Conservation (phyloP, 1,140 invertebrate genomes). For the Phocides pigmalion region DNA sequence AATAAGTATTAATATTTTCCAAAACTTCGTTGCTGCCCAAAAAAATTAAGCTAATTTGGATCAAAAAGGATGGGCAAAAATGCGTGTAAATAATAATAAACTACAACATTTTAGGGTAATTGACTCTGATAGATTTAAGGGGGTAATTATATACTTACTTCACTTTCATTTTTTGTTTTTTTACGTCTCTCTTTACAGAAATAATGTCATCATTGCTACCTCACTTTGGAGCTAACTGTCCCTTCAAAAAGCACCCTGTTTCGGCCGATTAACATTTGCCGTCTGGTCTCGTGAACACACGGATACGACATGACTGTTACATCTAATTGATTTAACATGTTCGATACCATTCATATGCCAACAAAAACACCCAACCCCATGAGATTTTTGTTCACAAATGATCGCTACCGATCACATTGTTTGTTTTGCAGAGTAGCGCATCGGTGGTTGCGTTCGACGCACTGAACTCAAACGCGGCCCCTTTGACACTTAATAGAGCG, state of each 20-base stretch:
- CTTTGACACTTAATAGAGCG: constrained; percentile 63
- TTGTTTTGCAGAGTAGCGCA: constrained; percentile 69
- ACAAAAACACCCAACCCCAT: constrained; percentile 53
- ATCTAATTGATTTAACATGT: constrained; percentile 69
- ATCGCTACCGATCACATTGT: constrained; percentile 56
- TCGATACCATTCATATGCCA: constrained; percentile 41
- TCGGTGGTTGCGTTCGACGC: constrained; percentile 47
- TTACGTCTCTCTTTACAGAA: not conserved
- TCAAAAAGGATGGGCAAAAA: no score
- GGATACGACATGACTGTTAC: constrained; percentile 21
- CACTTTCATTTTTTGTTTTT: not conserved
- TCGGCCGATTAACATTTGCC: not conserved
- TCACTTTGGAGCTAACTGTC: not conserved
- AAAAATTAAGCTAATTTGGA: no score
- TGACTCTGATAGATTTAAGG: no score
- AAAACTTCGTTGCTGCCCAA: no score
- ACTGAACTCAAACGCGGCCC: constrained; percentile 54
- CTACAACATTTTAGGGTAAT: no score
- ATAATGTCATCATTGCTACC: not conserved
- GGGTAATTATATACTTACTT: no score
- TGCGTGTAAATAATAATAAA: no score
- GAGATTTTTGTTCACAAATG: constrained; percentile 50
- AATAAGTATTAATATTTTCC: no score
- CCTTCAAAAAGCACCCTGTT: not conserved
- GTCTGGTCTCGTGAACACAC: constrained; percentile 12